Percentiles rank a stretch among this genome's conserved stretches.
These are phyloP conservation scores for Eupithecia exiguata DNA, from an alignment of 2,888 invertebrate genomes.

Conservation along the genomic window DNA sequence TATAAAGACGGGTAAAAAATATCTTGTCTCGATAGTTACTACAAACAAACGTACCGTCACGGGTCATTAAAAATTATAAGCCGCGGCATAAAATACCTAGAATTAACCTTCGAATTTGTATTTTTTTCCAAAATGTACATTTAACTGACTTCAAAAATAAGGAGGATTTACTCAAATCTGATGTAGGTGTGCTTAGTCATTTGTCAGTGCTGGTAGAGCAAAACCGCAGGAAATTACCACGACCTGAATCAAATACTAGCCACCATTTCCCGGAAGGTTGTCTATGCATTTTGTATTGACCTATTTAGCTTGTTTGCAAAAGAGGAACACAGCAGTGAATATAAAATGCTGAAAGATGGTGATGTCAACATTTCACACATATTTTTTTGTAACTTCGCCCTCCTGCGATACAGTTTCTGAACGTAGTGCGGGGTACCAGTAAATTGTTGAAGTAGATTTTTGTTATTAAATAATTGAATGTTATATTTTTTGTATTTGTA, in stretches of 20 bases:
- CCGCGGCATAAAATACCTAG: neutral
- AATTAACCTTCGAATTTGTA: neutral
- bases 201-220: neutral
- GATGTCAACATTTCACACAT: no score
- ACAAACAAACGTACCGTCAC: neutral
- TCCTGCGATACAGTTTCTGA: no score
- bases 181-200: neutral
- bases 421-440: no score
- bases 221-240: neutral
- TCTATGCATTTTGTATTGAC: neutral
- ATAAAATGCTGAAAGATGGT: no score
- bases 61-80: neutral
- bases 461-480: no score
- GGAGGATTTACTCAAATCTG: neutral
- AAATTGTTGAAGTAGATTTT: no score
- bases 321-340: neutral
- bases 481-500: no score
- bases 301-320: neutral
- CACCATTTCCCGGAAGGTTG: neutral
- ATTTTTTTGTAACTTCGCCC: no score
- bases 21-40: neutral
- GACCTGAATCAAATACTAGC: neutral
- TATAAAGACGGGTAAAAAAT: constrained; percentile 2
- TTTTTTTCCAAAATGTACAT: neutral
- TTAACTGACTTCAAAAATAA: neutral